Evolutionary conservation across 2,888 invertebrate species (phyloP).

Genomic region (Cheilosia impressa): DNA sequence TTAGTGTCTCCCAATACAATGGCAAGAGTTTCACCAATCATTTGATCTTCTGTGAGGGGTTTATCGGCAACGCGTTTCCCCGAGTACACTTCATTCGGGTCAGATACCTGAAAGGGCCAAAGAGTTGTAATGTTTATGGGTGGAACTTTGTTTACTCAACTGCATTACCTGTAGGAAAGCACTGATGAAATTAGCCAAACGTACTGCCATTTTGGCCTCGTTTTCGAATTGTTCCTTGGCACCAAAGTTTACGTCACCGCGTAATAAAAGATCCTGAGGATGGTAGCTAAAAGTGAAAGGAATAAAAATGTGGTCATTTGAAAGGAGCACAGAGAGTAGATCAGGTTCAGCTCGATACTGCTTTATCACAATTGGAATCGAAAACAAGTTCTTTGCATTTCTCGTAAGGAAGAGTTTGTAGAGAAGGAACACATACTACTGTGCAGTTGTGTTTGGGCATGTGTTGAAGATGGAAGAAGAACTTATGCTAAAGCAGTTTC

Average conservation of each 20-base stretch:
- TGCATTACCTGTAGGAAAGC: constrained; percentile 92
- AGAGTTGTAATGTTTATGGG: neutral
- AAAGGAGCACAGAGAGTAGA: no score
- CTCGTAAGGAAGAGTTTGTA: no score
- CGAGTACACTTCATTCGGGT: constrained; percentile 94
- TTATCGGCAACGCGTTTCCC: constrained; percentile 95
- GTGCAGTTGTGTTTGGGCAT: no score
- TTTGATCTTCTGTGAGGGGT: constrained; percentile 96
- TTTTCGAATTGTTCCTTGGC: constrained; percentile 95
- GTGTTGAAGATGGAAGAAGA: no score
- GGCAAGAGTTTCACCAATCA: constrained; percentile 97
- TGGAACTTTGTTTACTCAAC: neutral
- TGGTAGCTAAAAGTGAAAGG: constrained; percentile 85
- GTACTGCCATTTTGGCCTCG: constrained; percentile 98
- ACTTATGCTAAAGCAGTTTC: no score
- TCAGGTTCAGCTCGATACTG: no score
- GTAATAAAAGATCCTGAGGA: constrained; percentile 89
- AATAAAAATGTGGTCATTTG: neutral
- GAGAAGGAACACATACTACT: no score
- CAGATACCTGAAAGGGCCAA: constrained; percentile 87
- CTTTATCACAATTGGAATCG: no score
- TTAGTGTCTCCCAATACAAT: constrained; percentile 95
- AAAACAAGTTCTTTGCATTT: no score
- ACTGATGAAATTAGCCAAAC: constrained; percentile 97
- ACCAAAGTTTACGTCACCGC: constrained; percentile 94